phyloP scores from a whole-genome alignment of 1,140 invertebrate species.

The Brachionus manjavacas region DNA sequence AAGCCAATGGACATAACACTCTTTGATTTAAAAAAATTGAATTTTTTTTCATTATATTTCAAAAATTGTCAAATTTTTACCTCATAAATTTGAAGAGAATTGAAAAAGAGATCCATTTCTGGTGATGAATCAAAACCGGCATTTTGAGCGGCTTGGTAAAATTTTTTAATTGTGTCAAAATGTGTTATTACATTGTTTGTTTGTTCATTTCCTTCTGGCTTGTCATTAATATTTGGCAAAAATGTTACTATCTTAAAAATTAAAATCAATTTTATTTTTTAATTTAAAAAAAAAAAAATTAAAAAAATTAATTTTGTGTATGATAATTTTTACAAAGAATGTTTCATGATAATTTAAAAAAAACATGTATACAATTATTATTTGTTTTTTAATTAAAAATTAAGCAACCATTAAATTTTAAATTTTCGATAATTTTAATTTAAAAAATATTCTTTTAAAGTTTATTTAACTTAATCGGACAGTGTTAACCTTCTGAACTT shows the following conservation, averaged over 20 bases:
- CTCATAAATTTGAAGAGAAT: constrained; percentile 41
- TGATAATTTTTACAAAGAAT: not conserved
- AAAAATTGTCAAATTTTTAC: not conserved
- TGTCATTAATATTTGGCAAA: constrained; percentile 23
- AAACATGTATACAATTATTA: no score
- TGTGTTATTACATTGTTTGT: not conserved
- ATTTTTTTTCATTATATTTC: no score
- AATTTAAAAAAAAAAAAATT: not conserved
- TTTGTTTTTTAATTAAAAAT: no score
- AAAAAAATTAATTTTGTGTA: no score
- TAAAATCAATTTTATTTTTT: not conserved
- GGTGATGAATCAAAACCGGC: constrained; percentile 29
- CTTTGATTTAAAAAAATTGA: not conserved
- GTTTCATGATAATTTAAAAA: no score
- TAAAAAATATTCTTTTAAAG: no score
- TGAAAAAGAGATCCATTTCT: constrained; percentile 34
- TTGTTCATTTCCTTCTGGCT: constrained; percentile 4
- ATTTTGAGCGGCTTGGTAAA: not conserved
- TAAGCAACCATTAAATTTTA: no score
- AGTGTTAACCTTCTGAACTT: no score
- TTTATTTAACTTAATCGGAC: no score
- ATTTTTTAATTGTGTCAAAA: constrained; percentile 40
- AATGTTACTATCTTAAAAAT: constrained; percentile 7
- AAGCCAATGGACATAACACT: constrained; percentile 26
- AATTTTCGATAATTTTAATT: no score